Evolutionary conservation across 2,113 vertebrate genomes (phyloP).

Genomic region (Vireo altiloquus): DNA sequence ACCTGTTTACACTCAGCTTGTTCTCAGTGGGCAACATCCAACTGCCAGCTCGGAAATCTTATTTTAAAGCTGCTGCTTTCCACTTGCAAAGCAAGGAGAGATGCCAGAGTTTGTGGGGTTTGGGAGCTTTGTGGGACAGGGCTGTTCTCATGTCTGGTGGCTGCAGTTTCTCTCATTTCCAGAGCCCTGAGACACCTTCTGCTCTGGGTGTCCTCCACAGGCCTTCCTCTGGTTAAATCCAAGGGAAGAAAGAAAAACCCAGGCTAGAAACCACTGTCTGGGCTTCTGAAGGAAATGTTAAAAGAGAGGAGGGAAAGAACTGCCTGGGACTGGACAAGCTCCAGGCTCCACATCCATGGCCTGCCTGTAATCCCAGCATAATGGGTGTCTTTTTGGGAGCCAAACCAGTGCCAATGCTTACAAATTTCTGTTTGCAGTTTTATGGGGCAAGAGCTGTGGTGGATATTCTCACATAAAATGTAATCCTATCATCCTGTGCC

Average conservation of each 20-base stretch:
- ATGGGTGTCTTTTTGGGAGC: conserved; percentile 67
- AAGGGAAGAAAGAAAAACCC: background rate
- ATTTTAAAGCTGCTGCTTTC: background rate
- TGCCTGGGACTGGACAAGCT: conserved; percentile 61
- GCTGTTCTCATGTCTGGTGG: background rate
- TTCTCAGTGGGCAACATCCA: background rate
- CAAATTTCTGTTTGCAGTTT: conserved; percentile 76
- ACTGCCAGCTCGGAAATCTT: background rate
- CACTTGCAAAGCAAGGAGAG: background rate
- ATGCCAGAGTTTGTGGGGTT: background rate
- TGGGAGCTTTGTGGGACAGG: background rate
- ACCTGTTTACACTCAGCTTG: background rate
- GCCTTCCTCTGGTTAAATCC: conserved; percentile 3
- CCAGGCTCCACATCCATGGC: conserved; percentile 71
- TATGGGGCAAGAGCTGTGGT: conserved; percentile 69
- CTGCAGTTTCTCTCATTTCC: background rate
- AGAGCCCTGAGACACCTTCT: conserved; percentile 8
- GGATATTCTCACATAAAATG: conserved; percentile 66
- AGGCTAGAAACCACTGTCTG: conserved; percentile 65
- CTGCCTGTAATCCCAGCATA: conserved; percentile 71
- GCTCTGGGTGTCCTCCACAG: background rate
- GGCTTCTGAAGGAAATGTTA: conserved; percentile 58
- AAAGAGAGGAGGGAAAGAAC: background rate
- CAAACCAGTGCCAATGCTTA: conserved; percentile 62
- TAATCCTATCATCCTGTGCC: conserved; percentile 67